Conservation (phyloP, 2,113 vertebrate species). For the Hemibagrus wyckioides region DNA sequence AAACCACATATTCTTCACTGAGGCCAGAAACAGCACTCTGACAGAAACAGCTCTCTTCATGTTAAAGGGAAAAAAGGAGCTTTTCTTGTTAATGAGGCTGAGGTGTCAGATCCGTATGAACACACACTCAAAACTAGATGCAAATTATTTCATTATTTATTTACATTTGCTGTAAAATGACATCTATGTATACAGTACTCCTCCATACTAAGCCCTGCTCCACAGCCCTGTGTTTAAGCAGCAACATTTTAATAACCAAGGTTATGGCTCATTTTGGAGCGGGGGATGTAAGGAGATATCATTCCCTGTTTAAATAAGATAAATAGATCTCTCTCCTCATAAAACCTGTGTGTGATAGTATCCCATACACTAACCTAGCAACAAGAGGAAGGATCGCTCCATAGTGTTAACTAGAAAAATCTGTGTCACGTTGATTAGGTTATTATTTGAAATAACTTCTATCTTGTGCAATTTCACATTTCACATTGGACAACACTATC, state of each 20-base stretch:
- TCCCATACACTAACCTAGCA: background rate
- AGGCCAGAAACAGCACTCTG: background rate
- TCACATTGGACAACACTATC: background rate
- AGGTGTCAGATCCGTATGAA: conserved; percentile 37
- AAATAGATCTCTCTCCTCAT: background rate
- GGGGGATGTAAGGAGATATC: background rate
- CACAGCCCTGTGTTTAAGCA: background rate
- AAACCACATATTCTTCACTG: conserved; percentile 10
- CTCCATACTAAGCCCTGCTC: background rate
- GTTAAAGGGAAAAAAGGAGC: background rate
- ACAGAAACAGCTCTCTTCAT: conserved; percentile 15
- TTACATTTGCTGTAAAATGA: background rate
- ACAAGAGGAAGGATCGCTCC: background rate
- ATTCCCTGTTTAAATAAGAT: background rate
- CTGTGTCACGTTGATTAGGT: background rate
- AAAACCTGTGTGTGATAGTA: background rate
- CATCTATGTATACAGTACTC: background rate
- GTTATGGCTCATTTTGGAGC: background rate
- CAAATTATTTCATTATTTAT: background rate
- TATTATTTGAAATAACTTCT: background rate
- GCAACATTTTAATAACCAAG: background rate
- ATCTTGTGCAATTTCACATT: background rate
- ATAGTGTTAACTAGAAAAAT: background rate
- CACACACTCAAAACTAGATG: background rate
- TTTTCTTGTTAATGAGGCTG: conserved; percentile 44